Evolutionary conservation across 2,113 vertebrate genomes (phyloP).

Genomic region (Phaetusa simplex): DNA sequence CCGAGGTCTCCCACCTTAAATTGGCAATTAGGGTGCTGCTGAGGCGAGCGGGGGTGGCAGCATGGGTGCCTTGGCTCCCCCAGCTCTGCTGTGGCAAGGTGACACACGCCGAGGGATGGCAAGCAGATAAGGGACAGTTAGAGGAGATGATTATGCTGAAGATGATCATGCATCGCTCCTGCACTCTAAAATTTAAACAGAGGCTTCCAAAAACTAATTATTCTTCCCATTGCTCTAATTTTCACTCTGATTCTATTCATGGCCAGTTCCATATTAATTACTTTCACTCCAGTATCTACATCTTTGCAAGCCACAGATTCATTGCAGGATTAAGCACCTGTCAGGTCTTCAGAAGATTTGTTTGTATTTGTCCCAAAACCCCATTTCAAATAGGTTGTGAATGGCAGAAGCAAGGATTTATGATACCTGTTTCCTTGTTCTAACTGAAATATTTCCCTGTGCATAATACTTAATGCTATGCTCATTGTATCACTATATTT

Average conservation of each 20-base stretch:
- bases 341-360: not conserved
- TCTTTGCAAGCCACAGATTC: not conserved
- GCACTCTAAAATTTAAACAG: not conserved
- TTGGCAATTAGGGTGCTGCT: not conserved
- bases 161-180: not conserved
- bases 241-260: not conserved
- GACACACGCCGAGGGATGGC: rapidly evolving
- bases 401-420: not conserved
- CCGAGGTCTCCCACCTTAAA: not conserved
- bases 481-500: not conserved
- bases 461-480: not conserved
- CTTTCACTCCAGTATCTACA: not conserved
- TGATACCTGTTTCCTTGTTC: not conserved
- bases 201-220: rapidly evolving
- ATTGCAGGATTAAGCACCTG: not conserved
- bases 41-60: rapidly evolving
- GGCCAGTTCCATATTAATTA: not conserved
- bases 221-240: not conserved
- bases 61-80: rapidly evolving
- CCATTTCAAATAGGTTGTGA: not conserved
- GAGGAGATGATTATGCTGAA: not conserved
- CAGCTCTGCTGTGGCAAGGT: not conserved
- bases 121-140: not conserved
- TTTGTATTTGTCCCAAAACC: not conserved
- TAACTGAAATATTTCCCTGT: not conserved